Evolutionary conservation across 2,888 invertebrate genomes (phyloP).

Genomic region (Melieria picta): DNA sequence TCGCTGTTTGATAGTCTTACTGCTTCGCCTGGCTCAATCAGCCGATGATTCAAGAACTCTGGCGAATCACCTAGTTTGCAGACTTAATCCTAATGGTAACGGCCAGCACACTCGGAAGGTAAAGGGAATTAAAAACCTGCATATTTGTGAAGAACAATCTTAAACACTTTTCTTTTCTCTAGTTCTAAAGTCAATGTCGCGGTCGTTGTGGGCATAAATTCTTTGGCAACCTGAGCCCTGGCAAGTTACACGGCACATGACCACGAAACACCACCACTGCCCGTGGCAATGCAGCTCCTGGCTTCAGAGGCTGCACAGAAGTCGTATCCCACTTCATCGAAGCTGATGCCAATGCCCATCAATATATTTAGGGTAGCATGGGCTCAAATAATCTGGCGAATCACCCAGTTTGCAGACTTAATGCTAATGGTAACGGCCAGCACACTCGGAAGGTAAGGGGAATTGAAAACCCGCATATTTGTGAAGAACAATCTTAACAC

Average conservation of each 20-base stretch:
- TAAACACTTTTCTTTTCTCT: neutral
- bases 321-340: no score
- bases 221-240: neutral
- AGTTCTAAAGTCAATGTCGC: neutral
- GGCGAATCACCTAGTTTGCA: neutral
- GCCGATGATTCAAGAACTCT: no score
- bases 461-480: neutral
- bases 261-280: no score
- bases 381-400: neutral
- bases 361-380: no score
- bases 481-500: no score
- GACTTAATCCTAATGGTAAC: neutral
- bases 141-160: no score
- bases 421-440: neutral
- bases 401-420: neutral
- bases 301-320: no score
- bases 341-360: no score
- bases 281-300: no score
- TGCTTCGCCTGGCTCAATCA: no score
- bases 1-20: no score
- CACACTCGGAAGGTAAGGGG: neutral
- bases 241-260: no score
- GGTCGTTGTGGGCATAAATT: neutral
- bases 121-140: neutral
- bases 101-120: neutral